Percentiles rank a stretch among this genome's conserved stretches.
These are phyloP conservation scores for Patiria miniata DNA, from an alignment of 35 echinoderm and acorn worm genomes.

Conservation along the genomic window DNA sequence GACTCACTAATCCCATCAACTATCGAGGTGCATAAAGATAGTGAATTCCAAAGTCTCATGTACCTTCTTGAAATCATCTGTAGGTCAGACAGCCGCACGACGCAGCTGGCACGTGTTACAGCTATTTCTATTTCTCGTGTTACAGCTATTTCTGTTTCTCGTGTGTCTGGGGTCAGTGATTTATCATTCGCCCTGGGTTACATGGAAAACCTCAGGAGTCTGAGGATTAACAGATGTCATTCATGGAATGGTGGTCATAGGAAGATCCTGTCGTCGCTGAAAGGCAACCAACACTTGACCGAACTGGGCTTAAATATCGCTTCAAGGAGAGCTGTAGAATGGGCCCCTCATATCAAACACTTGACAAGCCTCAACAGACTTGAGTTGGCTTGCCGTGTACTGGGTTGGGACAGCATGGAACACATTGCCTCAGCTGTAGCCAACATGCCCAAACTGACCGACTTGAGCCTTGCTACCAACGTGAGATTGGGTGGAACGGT, in stretches of 20 bases:
- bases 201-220: not conserved
- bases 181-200: not conserved
- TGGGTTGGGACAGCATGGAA: not conserved
- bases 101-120: not conserved
- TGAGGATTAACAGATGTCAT: not conserved
- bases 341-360: not conserved
- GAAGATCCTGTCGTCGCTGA: not conserved
- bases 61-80: not conserved
- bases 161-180: too few relatives aligned
- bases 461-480: not conserved
- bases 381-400: not conserved
- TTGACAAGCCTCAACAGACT: not conserved
- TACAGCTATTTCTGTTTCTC: too few relatives aligned
- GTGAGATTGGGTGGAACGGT: not conserved
- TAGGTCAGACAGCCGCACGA: not conserved
- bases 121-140: not conserved
- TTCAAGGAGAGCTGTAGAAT: not conserved
- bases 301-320: not conserved
- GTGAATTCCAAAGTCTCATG: not conserved
- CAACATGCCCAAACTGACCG: not conserved
- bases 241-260: not conserved
- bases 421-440: not conserved
- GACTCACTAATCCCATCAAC: not conserved
- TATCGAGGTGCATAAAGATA: not conserved
- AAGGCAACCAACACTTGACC: not conserved